Evolutionary conservation across 2,888 invertebrate genomes (phyloP).

Genomic region (Ochropleura plecta): DNA sequence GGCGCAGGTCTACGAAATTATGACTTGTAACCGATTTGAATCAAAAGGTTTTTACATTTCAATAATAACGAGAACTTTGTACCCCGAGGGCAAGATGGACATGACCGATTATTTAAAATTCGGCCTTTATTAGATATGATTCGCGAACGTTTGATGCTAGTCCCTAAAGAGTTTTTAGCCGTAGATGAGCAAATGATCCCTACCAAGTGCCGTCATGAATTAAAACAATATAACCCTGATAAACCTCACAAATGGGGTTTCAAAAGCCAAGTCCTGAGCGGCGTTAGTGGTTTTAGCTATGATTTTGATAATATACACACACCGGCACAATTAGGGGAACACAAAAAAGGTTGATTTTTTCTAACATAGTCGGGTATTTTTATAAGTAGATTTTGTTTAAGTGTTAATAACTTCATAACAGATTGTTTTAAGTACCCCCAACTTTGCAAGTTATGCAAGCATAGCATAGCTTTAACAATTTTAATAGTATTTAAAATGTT

Average conservation of each 20-base stretch:
- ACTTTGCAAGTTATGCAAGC: too few relatives aligned
- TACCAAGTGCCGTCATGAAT: conserved; percentile 61
- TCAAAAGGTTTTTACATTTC: too few relatives aligned
- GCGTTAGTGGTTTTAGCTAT: conserved; percentile 74
- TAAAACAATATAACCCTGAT: conserved; percentile 72
- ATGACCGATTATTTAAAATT: conserved; percentile 70
- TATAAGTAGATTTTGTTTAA: too few relatives aligned
- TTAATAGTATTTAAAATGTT: too few relatives aligned
- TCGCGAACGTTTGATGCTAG: conserved; percentile 52
- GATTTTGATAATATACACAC: conserved; percentile 77
- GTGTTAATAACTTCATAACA: too few relatives aligned
- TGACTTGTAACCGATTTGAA: too few relatives aligned
- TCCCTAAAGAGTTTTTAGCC: conserved; percentile 69
- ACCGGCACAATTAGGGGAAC: too few relatives aligned
- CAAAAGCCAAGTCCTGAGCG: conserved; percentile 74
- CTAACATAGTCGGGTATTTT: too few relatives aligned
- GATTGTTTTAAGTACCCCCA: too few relatives aligned
- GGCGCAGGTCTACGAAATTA: too few relatives aligned
- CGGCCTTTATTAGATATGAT: conserved; percentile 57
- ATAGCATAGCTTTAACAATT: too few relatives aligned
- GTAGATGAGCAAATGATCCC: conserved; percentile 75
- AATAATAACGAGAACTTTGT: conserved; percentile 6
- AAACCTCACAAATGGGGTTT: conserved; percentile 75
- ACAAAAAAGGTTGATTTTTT: too few relatives aligned
- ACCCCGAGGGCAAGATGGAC: conserved; percentile 16